Evolutionary conservation across 2,888 invertebrate species (phyloP), one percentile per base, ranked within the genome.

Genomic region (Andrena dorsata): DNA sequence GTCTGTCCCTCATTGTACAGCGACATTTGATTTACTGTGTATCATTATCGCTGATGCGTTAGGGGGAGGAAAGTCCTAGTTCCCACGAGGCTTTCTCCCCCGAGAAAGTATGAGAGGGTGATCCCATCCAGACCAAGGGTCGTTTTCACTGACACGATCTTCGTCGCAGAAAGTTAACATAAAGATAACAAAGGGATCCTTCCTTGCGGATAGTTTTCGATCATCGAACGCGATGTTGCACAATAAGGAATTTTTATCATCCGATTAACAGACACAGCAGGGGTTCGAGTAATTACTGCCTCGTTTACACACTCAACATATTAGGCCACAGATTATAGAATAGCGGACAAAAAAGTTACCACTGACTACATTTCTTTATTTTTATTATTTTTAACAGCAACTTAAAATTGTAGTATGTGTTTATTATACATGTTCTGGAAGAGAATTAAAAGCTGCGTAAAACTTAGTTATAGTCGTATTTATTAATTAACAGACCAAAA

Each of bases 1-100:
- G 35, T 3, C 35, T 35, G 10, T 13, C 13, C 41, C 13, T 41
- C 13, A 13, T 41, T 41, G 41, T 41, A 41, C 13, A 13, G 41
- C 41, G 3, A 41, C 41, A 41, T 41, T 41, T 41, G 41, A 41
- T 41, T 13, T 4, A 56, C 56, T 13, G 56, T 7, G 3, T 66
- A 66, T 74, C 49, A 68, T 75, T 75, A 41, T 60, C 61, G 49
- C 32, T 61, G 49, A 26, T 28, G 63, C 26, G 51, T 63, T 53
- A 3, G n/a, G 2, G 23, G 23, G 2, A n/a, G 16, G 26, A 68
- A 23, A 20, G 32, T 56, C 35, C 2, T n/a, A 23, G n/a, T 32
- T 35, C 26, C 26, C 35, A 32, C 20, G 63, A 20, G 30, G 2
- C 32, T 30, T 49, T 63, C 26, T 26, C 16, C 61, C 32, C n/a